These are phyloP conservation scores for Pseudochaenichthys georgianus DNA, from an alignment of 2,797 vertebrate genomes.

Conservation along the genomic window DNA sequence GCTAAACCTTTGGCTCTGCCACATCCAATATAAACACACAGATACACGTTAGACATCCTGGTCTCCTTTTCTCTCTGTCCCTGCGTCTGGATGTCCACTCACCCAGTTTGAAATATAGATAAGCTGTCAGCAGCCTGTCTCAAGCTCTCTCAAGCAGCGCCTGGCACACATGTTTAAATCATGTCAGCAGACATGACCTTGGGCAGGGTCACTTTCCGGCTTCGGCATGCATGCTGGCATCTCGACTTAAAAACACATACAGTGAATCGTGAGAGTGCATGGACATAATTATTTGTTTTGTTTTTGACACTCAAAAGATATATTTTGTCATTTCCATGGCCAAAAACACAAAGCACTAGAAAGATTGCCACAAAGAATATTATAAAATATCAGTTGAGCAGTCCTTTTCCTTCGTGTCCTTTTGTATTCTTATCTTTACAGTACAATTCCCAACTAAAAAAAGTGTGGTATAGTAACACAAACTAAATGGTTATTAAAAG, in stretches of 20 bases:
- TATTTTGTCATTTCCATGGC: not conserved
- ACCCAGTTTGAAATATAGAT: slow-evolving; percentile 79
- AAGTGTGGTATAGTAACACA: too few species aligned
- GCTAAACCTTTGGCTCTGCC: slow-evolving; percentile 53
- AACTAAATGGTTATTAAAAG: not conserved
- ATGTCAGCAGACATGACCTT: slow-evolving; percentile 61
- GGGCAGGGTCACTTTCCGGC: slow-evolving; percentile 60
- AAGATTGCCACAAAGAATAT: not conserved
- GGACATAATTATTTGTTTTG: not conserved
- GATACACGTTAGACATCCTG: slow-evolving; percentile 12
- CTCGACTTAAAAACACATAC: slow-evolving; percentile 1
- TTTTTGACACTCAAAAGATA: not conserved
- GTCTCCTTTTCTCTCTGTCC: slow-evolving; percentile 11
- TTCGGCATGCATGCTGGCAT: slow-evolving; percentile 26
- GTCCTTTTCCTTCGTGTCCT: too few species aligned
- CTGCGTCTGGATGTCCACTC: slow-evolving; percentile 38
- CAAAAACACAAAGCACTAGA: not conserved
- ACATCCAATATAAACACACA: slow-evolving; percentile 7
- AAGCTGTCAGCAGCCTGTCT: slow-evolving; percentile 72
- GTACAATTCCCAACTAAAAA: not conserved
- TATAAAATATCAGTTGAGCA: too few species aligned
- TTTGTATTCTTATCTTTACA: not conserved
- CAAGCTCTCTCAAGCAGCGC: slow-evolving; percentile 44
- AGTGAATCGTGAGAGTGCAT: not conserved
- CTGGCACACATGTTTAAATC: slow-evolving; percentile 71